Percentiles rank a stretch among this genome's conserved stretches.
Evolutionary conservation across 2,797 vertebrate genomes (phyloP).

Genomic region (Takifugu rubripes): DNA sequence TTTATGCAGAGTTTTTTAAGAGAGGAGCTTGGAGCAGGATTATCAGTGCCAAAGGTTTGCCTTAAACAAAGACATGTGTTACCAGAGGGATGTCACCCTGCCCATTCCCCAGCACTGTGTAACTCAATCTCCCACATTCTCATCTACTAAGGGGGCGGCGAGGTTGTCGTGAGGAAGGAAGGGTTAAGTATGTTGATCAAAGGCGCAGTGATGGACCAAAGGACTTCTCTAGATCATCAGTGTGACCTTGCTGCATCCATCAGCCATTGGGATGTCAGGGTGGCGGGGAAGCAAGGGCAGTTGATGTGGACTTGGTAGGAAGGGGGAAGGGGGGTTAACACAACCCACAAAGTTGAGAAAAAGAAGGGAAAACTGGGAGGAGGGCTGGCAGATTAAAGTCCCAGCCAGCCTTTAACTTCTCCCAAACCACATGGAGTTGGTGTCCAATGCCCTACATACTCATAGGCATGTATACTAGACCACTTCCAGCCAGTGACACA

Average conservation of each 20-base stretch:
- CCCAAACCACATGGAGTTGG: slow-evolving; percentile 71
- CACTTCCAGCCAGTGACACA: slow-evolving; percentile 67
- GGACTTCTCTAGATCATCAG: slow-evolving; percentile 58
- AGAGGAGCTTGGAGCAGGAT: slow-evolving; percentile 43
- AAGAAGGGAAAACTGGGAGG: slow-evolving; percentile 61
- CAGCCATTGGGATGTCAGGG: slow-evolving; percentile 57
- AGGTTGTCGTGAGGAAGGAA: slow-evolving; percentile 50
- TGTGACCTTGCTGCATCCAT: slow-evolving; percentile 67
- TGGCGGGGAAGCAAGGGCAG: slow-evolving; percentile 41
- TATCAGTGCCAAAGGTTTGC: slow-evolving; percentile 55
- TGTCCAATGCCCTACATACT: slow-evolving; percentile 72
- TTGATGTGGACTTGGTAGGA: slow-evolving; percentile 36
- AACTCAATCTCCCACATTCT: slow-evolving; percentile 69
- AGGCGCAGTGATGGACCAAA: slow-evolving; percentile 56
- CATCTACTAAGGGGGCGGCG: slow-evolving; percentile 44
- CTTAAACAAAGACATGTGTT: slow-evolving; percentile 80
- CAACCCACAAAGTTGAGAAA: slow-evolving; percentile 57
- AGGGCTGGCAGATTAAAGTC: slow-evolving; percentile 65
- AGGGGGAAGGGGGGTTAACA: slow-evolving; percentile 6
- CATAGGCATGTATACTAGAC: slow-evolving; percentile 65
- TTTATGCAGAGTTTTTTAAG: slow-evolving; percentile 13
- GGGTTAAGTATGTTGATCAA: slow-evolving; percentile 71
- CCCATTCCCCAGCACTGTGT: slow-evolving; percentile 58
- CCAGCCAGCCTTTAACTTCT: slow-evolving; percentile 71
- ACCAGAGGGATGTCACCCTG: slow-evolving; percentile 67